Base-by-base conservation (phyloP, 2,113 vertebrate genomes). In the Progne subis region DNA sequence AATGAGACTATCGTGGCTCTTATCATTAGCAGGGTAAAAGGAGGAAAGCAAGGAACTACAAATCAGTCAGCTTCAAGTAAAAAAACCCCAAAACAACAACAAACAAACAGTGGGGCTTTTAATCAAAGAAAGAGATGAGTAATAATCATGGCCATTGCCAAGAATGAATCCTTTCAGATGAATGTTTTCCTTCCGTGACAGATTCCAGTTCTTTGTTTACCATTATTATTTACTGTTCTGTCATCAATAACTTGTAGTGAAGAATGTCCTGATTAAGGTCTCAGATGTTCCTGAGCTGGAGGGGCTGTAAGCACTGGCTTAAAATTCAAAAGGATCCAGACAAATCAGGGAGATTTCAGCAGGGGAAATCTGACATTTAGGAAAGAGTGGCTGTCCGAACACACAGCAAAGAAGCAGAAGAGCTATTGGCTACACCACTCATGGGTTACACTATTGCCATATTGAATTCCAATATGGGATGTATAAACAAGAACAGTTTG, bases 111-210 rank as follows among this genome's bases (percentile, higher is more conserved):
- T 18, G 71, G 41, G 75, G 82, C 75, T 59, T 82, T 60, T 65
- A 90, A 88, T 90, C 7, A 3, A 95, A 93, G 84, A 56, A 78
- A 71, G 60, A 71, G 43, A 92, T 92, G 82, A 94, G 53, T 93
- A 94, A 93, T 72, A 76, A 72, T 49, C 19, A 9, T 26, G 46
- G 53, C 31, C 75, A 46, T 47, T 89, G 75, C 82, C 85, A 91
- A 85, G 85, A 87, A 69, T 37, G 20, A 88, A 88, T 88, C 53
- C 86, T 92, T 85, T 90, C 75, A 70, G 67, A 92, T 80, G 28
- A 90, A 37, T 95, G 61, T 93, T 96, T 92, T 84, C 65, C 84
- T 91, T 78, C 69, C 53, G 29, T 92, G 90, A 64, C 84, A 75
- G 69, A 75, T 71, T 71, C 61, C 70, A 87, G 69, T 68, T 72